Evolutionary conservation across 92 coral and sea anemone genomes (phyloP).

Genomic region (Galaxea fascicularis): DNA sequence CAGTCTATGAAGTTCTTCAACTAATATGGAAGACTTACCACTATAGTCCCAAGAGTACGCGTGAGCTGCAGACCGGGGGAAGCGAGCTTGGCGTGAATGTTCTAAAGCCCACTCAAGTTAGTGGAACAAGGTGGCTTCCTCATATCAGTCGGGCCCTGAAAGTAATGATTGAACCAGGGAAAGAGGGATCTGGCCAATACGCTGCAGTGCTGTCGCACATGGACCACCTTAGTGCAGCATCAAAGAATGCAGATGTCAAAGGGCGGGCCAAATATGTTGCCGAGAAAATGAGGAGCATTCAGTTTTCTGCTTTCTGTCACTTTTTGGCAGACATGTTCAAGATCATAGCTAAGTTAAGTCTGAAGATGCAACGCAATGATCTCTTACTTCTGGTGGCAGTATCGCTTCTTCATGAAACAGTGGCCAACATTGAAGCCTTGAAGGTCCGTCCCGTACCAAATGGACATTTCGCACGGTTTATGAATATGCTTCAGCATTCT

Average conservation of each 20-base stretch:
- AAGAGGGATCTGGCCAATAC: conserved; percentile 20
- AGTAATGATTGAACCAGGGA: conserved; percentile 23
- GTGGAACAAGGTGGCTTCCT: conserved; percentile 60
- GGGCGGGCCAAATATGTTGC: conserved; percentile 13
- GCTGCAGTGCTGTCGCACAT: conserved; percentile 23
- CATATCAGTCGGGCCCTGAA: conserved; percentile 53
- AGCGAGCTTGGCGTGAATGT: conserved; percentile 54
- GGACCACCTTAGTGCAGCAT: conserved; percentile 26
- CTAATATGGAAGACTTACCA: conserved; percentile 59
- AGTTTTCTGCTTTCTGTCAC: conserved; percentile 13
- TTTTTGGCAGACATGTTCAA: conserved; percentile 14
- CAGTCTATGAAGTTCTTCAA: conserved; percentile 44
- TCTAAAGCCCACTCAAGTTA: conserved; percentile 54
- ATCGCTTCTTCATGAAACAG: conserved; percentile 18
- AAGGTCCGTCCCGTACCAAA: conserved; percentile 25
- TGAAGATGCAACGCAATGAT: conserved; percentile 52
- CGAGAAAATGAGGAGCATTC: conserved; percentile 9
- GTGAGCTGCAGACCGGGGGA: conserved; percentile 41
- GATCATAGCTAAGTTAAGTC: conserved; percentile 13
- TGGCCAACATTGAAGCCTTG: conserved; percentile 30
- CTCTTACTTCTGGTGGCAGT: conserved; percentile 57
- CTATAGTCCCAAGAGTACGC: conserved; percentile 51
- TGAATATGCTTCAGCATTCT: conserved; percentile 12
- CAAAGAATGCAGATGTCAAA: conserved; percentile 24
- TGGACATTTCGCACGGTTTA: conserved; percentile 15